A percentile compares a stretch with the other conserved stretches of the same genome.
Evolutionary conservation across 2,888 invertebrate genomes (phyloP).

Genomic region (Hetaerina titia): DNA sequence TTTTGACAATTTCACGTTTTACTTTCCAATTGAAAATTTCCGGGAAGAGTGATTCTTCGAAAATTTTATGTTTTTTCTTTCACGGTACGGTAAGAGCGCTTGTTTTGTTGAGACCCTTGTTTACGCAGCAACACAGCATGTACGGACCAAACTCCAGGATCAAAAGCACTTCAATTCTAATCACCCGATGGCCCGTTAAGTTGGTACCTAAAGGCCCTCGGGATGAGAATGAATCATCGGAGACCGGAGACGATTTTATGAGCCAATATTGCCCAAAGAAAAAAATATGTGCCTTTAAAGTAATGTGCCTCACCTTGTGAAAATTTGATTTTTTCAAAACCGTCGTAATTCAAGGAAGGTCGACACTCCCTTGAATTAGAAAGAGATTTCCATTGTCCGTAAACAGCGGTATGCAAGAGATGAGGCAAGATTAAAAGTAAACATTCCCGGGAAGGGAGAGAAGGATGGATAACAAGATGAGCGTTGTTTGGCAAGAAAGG

Average conservation of each 20-base stretch:
- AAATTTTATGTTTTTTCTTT: too few species aligned
- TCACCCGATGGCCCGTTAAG: neutral
- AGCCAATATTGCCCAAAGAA: neutral
- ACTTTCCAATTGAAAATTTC: too few species aligned
- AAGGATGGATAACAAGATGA: constrained; percentile 25
- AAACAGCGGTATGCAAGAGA: neutral
- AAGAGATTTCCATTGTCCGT: constrained; percentile 6
- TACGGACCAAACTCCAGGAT: too few species aligned
- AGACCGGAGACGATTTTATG: neutral
- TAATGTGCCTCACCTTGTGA: neutral
- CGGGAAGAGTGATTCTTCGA: too few species aligned
- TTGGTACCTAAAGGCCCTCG: neutral
- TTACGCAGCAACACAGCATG: too few species aligned
- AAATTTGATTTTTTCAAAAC: neutral
- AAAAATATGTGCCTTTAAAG: neutral
- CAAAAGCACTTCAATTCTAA: neutral
- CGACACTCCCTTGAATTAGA: neutral
- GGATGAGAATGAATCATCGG: neutral
- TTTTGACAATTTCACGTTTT: too few species aligned
- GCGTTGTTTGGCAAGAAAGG: neutral
- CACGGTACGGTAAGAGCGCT: too few species aligned
- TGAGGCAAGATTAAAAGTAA: constrained; percentile 18
- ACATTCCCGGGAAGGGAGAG: neutral
- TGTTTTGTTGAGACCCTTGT: too few species aligned
- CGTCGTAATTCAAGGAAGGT: constrained; percentile 3